A percentile compares a stretch with the other conserved stretches of the same genome.
Evolutionary conservation across 2,888 invertebrate species (phyloP).

Genomic region (Nephrotoma appendiculata): DNA sequence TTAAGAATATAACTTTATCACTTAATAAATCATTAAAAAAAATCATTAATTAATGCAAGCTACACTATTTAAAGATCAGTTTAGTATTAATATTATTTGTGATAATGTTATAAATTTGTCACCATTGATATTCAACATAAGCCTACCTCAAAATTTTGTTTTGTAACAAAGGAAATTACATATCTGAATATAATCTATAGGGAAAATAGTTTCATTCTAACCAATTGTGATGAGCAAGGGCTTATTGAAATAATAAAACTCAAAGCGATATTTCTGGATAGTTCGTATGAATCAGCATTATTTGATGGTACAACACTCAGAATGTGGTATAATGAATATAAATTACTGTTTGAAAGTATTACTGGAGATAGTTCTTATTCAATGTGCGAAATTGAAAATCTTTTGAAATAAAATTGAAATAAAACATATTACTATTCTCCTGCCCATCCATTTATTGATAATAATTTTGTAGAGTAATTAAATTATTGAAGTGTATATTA

Average conservation of each 20-base stretch:
- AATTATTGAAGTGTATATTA: background rate
- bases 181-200: too few species aligned
- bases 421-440: background rate
- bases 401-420: background rate
- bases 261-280: background rate
- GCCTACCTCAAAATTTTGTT: background rate
- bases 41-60: slow-evolving; percentile 2
- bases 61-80: background rate
- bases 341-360: background rate
- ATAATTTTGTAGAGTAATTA: background rate
- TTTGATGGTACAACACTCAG: slow-evolving; percentile 1
- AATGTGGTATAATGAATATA: slow-evolving; percentile 4
- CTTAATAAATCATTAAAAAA: too few species aligned
- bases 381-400: background rate
- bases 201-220: background rate
- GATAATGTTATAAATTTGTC: background rate
- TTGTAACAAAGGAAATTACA: background rate
- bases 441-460: background rate
- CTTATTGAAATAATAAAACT: background rate
- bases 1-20: background rate
- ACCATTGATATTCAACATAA: slow-evolving; percentile 1
- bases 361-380: background rate
- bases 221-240: background rate
- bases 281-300: background rate
- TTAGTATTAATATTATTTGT: background rate